Percentiles rank a stretch among this genome's conserved stretches.
Evolutionary conservation across 2,797 vertebrate species (phyloP).

Genomic region (Gallinago nigripennis): DNA sequence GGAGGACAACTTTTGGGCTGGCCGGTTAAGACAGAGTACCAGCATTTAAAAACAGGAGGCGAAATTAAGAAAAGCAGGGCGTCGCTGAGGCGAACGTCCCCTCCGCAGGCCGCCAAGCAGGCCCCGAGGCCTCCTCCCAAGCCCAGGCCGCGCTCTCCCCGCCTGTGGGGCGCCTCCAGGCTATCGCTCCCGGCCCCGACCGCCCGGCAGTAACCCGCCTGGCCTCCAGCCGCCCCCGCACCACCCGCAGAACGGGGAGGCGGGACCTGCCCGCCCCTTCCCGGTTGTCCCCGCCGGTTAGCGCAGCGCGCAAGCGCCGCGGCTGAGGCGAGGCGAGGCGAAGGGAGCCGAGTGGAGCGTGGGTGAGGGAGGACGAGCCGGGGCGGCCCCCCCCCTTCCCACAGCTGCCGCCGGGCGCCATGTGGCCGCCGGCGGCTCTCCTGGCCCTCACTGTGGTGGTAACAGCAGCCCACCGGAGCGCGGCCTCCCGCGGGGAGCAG

Average conservation of each 20-base stretch:
- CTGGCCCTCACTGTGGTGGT: not conserved
- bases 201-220: accelerated
- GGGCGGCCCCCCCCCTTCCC: accelerated
- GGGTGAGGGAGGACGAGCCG: accelerated
- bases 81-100: accelerated
- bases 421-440: not conserved
- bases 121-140: not conserved
- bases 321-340: accelerated
- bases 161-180: too few relatives aligned
- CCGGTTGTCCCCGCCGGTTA: not conserved
- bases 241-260: not conserved
- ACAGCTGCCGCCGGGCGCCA: not conserved
- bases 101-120: accelerated
- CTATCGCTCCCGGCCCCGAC: too few relatives aligned
- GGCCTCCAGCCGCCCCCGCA: too few relatives aligned
- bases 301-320: not conserved
- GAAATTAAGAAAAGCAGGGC: accelerated
- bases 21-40: accelerated
- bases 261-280: not conserved
- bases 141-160: accelerated
- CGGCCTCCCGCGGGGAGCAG: not conserved
- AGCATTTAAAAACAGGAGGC: not conserved
- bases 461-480: not conserved
- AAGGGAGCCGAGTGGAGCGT: accelerated
- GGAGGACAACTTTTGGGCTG: not conserved